Conservation (phyloP, 2,113 vertebrate species). For the Ammodramus savannarum region DNA sequence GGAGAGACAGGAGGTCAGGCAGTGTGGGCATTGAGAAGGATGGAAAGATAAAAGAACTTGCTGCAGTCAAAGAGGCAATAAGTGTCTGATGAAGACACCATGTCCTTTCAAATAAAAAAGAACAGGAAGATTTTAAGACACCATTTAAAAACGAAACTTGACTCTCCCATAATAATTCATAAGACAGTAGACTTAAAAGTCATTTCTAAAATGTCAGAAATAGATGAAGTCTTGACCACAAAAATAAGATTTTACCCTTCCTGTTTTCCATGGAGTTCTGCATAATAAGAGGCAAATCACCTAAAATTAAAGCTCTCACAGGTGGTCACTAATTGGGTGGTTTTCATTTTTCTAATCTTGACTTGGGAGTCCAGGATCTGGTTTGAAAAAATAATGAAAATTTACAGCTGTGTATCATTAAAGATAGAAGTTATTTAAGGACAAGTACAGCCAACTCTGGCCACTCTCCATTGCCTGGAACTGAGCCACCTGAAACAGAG, state of each 20-base stretch:
- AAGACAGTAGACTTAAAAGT: not conserved
- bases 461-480: not conserved
- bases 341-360: not conserved
- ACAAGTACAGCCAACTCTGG: not conserved
- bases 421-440: not conserved
- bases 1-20: not conserved
- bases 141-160: not conserved
- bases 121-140: not conserved
- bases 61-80: not conserved
- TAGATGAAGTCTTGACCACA: not conserved
- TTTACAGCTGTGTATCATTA: slow-evolving; percentile 8
- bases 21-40: not conserved
- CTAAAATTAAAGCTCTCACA: not conserved
- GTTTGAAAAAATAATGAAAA: not conserved
- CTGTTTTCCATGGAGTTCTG: not conserved
- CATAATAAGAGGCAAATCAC: not conserved
- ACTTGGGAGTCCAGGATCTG: not conserved
- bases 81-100: not conserved
- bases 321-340: not conserved
- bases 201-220: not conserved
- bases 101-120: not conserved
- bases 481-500: not conserved
- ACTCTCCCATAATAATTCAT: not conserved
- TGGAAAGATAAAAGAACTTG: slow-evolving; percentile 13
- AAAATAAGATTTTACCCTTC: not conserved